phyloP scores from a whole-genome alignment of 1,140 invertebrate genomes.

The Pseudoatta argentina region DNA sequence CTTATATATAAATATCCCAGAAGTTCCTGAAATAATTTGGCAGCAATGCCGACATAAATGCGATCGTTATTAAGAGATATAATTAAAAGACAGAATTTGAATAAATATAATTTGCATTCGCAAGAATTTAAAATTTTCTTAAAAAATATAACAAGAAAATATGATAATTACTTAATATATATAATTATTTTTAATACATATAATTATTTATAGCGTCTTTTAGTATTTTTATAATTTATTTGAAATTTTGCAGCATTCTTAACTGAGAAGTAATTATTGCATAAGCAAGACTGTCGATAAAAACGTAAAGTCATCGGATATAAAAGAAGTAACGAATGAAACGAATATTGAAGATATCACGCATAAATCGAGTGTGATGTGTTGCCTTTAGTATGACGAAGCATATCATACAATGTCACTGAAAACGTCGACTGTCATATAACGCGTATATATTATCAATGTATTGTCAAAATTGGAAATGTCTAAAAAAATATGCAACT shows the following conservation, averaged over 20 bases:
- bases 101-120: not conserved
- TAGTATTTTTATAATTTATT: slow-evolving; percentile 9
- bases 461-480: not conserved
- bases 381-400: slow-evolving; percentile 30
- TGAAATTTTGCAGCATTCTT: not conserved
- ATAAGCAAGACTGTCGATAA: not conserved
- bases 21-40: slow-evolving; percentile 8
- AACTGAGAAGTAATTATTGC: not conserved
- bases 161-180: not conserved
- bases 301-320: slow-evolving; percentile 25
- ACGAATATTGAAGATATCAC: slow-evolving; percentile 9
- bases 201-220: not conserved
- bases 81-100: not conserved
- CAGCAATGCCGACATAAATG: not conserved
- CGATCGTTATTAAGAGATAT: not conserved
- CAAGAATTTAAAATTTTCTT: not conserved
- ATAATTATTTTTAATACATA: not conserved
- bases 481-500: not conserved
- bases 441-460: not conserved
- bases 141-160: not conserved
- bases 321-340: not conserved
- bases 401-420: not conserved
- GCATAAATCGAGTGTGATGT: not conserved
- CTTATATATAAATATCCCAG: not conserved
- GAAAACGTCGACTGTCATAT: not conserved